Evolutionary conservation across 37 sponge, comb jelly and placozoan genomes (phyloP).

Genomic region (Haliclona indistincta): DNA sequence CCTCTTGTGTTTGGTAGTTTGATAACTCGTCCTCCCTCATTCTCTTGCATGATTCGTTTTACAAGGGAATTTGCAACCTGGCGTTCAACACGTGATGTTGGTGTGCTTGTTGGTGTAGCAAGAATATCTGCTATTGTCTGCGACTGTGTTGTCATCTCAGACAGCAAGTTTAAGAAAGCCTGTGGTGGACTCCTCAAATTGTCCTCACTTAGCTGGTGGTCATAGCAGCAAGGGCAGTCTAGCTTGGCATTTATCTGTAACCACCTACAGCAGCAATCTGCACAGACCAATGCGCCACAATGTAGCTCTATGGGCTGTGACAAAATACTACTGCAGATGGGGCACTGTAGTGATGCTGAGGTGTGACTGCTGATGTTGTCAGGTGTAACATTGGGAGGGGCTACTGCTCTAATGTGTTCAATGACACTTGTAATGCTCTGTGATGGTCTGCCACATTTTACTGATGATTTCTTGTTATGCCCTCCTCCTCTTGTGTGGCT

Average conservation of each 20-base stretch:
- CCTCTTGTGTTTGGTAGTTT: not conserved
- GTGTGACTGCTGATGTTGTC: not conserved
- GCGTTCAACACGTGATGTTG: not conserved
- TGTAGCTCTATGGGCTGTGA: not conserved
- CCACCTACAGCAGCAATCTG: not conserved
- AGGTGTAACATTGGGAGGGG: too few relatives aligned
- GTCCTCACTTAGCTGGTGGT: not conserved
- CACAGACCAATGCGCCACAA: conserved; percentile 12
- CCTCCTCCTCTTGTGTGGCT: conserved; percentile 1
- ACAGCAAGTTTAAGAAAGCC: not conserved
- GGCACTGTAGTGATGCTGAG: not conserved
- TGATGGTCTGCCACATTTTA: not conserved
- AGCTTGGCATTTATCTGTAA: too few relatives aligned
- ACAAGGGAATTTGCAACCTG: not conserved
- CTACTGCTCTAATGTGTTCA: not conserved
- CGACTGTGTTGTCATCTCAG: too few relatives aligned
- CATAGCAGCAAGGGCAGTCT: conserved; percentile 36
- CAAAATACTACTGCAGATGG: not conserved
- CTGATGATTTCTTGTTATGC: not conserved
- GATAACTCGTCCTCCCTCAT: not conserved
- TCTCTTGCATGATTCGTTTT: not conserved
- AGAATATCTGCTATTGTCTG: conserved; percentile 4
- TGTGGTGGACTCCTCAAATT: not conserved
- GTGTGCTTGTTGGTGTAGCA: not conserved
- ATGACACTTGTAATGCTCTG: not conserved